phyloP scores from a whole-genome alignment of 2,113 vertebrate genomes.

The Podarcis muralis region DNA sequence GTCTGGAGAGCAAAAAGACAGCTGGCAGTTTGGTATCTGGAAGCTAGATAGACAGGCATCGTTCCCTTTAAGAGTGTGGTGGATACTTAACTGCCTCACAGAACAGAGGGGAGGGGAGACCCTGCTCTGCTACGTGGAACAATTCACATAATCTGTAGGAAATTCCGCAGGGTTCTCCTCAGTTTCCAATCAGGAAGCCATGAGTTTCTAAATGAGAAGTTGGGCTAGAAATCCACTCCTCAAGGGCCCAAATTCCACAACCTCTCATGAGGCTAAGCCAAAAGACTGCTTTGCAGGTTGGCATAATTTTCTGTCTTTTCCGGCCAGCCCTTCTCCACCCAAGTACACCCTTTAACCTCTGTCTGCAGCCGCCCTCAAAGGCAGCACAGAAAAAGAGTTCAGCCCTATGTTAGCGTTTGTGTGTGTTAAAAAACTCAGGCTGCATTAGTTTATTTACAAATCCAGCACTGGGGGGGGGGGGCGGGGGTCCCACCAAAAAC shows the following conservation, averaged over 20 bases:
- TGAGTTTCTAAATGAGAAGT: not conserved
- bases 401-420: not conserved
- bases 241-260: not conserved
- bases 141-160: not conserved
- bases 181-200: not conserved
- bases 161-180: accelerated
- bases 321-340: not conserved
- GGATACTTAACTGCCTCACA: not conserved
- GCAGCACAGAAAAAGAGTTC: not conserved
- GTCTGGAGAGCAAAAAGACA: not conserved
- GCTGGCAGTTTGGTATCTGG: not conserved
- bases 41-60: not conserved
- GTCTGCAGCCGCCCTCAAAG: accelerated
- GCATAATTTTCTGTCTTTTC: not conserved
- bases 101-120: not conserved
- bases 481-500: not conserved
- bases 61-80: not conserved
- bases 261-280: not conserved
- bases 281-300: not conserved
- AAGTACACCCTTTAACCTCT: accelerated
- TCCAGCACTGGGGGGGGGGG: not conserved
- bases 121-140: not conserved
- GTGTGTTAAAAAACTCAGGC: not conserved
- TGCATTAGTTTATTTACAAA: not conserved
- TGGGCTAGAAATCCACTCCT: not conserved